Base-by-base conservation (phyloP, 2,113 vertebrate species). In the Apeltes quadracus region DNA sequence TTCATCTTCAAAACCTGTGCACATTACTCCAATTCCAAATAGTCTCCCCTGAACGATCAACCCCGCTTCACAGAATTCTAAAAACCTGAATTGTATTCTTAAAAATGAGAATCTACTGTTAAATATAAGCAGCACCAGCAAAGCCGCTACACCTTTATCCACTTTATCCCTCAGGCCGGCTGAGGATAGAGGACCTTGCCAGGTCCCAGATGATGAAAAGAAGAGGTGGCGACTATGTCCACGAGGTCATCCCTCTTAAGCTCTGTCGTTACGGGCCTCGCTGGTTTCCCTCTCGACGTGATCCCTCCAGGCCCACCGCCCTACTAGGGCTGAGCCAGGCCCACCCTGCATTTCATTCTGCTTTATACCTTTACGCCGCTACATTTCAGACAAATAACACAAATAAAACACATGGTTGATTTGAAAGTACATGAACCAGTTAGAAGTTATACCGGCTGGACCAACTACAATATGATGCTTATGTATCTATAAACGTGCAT, bases 201-300 rank as follows among this genome's bases (percentile, higher is more conserved):
- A 69, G 61, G 75, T 69, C 74, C 66, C 74, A 34, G 13, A 39
- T 71, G 58, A 76, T 78, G 78, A 82, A 84, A 85, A 72, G 38
- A 54, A 14, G 55, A 72, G 87, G 84, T 89, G 84, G 72, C 20
- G 20, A 13, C 79, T 23, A 65, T 87, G 78, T 77, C 79, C 41
- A 73, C 50, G 64, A 72, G 81, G 82, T 87, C 78, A 69, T 29
- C 62, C 48, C 78, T 82, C 76, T 44, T 14, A 79, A 82, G 76
- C 66, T 68, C 73, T 74, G 64, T 83, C 79, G 84, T 84, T 73
- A 86, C 23, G 53, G 73, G 51, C 75, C 51, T 61, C 44, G 69
- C 82, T 57, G 70, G 57, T 48, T 68, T 54, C 59, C 22, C 64
- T 34, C 39, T 82, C 83, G 82, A 74, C 78, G 83, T 6, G 63